Conservation (phyloP, 92 coral and sea anemone genomes). For the Phymanthus crucifer region DNA sequence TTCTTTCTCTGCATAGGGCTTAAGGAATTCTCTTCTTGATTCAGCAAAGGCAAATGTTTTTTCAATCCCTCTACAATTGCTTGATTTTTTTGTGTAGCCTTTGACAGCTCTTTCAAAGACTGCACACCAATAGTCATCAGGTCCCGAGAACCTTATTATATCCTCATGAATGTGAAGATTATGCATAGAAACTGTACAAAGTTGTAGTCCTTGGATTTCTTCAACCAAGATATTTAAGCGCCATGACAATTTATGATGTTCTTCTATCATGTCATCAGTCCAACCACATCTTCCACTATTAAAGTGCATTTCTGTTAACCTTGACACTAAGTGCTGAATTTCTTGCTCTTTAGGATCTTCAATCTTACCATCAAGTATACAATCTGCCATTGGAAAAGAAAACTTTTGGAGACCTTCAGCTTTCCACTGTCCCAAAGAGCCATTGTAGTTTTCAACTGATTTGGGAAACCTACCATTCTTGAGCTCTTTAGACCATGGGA, state of each 20-base stretch:
- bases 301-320: conserved; percentile 57
- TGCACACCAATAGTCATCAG: conserved; percentile 81
- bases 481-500: conserved; percentile 68
- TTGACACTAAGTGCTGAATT: conserved; percentile 37
- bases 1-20: conserved; percentile 12
- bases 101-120: conserved; percentile 78
- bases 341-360: conserved; percentile 30
- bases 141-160: conserved; percentile 49
- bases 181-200: conserved; percentile 75
- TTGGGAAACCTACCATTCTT: conserved; percentile 46
- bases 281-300: conserved; percentile 46
- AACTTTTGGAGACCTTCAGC: conserved; percentile 55
- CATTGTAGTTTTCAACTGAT: not conserved
- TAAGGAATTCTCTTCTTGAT: conserved; percentile 47
- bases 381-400: conserved; percentile 61
- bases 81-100: conserved; percentile 49
- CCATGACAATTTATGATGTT: conserved; percentile 49
- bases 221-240: conserved; percentile 55
- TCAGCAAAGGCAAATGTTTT: conserved; percentile 66
- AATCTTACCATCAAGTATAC: conserved; percentile 17
- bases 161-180: conserved; percentile 67
- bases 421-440: conserved; percentile 49
- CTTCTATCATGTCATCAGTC: conserved; percentile 47
- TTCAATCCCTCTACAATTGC: conserved; percentile 65
- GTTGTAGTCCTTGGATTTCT: conserved; percentile 66